A percentile compares a stretch with the other conserved stretches of the same genome.
These are phyloP conservation scores for Archaeoteleia sp. DNA, from an alignment of 2,888 invertebrate species.

Conservation along the genomic window DNA sequence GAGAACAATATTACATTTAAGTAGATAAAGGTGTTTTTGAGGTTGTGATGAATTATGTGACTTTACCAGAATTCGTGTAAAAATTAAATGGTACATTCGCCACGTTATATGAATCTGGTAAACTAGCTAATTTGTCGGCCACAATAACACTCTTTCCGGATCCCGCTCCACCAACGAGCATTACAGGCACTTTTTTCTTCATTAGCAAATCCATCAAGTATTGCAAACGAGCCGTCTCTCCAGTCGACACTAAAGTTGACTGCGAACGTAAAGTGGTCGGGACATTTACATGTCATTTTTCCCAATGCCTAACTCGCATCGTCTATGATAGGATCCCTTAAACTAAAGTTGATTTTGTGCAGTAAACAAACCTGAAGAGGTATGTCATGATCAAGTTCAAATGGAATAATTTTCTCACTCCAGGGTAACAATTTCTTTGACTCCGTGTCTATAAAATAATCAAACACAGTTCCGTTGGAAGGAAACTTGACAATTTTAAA, in stretches of 20 bases:
- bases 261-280: constrained; percentile 71
- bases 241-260: constrained; percentile 90
- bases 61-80: constrained; percentile 89
- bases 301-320: background rate
- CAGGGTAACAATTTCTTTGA: constrained; percentile 91
- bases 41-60: constrained; percentile 4
- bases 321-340: too few species aligned
- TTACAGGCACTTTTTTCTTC: constrained; percentile 86
- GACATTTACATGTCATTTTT: background rate
- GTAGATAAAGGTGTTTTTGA: background rate
- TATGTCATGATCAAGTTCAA: constrained; percentile 89
- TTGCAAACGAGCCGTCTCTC: constrained; percentile 90
- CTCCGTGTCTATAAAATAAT: constrained; percentile 91
- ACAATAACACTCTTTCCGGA: constrained; percentile 96
- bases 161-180: constrained; percentile 93
- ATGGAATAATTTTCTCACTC: constrained; percentile 86
- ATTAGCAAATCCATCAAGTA: constrained; percentile 93
- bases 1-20: background rate
- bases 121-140: constrained; percentile 84
- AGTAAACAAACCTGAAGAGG: constrained; percentile 95
- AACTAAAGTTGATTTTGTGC: too few species aligned
- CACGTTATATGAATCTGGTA: constrained; percentile 86
- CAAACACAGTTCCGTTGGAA: constrained; percentile 87
- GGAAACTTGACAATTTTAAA: constrained; percentile 95
- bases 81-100: constrained; percentile 96